Evolutionary conservation across 2,888 invertebrate species (phyloP).

Genomic region (Dasypolia templi): DNA sequence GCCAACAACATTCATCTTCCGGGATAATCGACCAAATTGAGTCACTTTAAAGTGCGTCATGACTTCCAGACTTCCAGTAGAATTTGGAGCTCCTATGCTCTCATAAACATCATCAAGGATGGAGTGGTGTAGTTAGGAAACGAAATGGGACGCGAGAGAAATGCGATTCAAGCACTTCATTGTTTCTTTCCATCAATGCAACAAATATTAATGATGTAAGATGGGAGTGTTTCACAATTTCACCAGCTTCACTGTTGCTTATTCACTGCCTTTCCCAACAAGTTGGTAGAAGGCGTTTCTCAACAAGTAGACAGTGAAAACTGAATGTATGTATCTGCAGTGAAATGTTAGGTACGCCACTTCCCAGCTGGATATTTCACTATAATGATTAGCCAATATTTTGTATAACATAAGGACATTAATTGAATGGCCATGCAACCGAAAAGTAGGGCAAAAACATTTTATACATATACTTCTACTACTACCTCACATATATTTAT

Average conservation of each 20-base stretch:
- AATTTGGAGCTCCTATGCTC: neutral
- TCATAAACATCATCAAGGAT: neutral
- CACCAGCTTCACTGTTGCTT: slow-evolving; percentile 5
- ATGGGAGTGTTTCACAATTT: slow-evolving; percentile 38
- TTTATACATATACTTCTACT: too few species aligned
- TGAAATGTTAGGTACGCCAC: slow-evolving; percentile 1
- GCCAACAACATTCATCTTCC: neutral
- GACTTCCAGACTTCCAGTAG: neutral
- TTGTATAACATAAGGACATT: neutral
- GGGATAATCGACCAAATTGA: neutral
- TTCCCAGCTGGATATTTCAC: neutral
- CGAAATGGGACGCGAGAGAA: neutral
- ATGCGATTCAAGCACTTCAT: too few species aligned
- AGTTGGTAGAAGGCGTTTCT: too few species aligned
- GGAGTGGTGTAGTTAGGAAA: neutral
- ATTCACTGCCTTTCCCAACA: slow-evolving; percentile 25
- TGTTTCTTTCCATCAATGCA: neutral
- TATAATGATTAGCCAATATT: neutral
- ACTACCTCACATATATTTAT: neutral
- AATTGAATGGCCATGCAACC: too few species aligned
- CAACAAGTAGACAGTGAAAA: neutral
- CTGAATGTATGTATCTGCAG: slow-evolving; percentile 15
- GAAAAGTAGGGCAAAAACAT: neutral
- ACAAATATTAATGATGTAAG: slow-evolving; percentile 14
- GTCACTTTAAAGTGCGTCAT: neutral